Evolutionary conservation across 2,113 vertebrate genomes (phyloP), one percentile per base, ranked within the genome.

Genomic region (Spea multiplicata): DNA sequence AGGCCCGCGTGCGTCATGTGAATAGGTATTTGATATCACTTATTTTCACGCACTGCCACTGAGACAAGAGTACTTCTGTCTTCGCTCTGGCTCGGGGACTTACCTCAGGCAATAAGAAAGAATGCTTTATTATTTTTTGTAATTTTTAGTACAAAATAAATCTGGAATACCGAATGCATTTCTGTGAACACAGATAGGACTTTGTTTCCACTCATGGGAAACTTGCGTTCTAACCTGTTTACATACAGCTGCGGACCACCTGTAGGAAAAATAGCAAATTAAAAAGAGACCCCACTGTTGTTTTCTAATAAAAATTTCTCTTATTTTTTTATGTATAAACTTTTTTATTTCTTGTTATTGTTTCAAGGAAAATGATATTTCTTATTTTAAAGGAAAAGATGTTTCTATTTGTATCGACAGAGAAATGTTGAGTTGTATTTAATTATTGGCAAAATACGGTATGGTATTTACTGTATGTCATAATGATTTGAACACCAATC

Each of bases 261-360:
- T 97, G 94, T 94, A 94, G 95, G 92, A 94, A 93, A 94, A 94
- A 92, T 95, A 94, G 95, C 95, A 94, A 95, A 96, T 96, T 94
- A 96, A 90, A 90, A 89, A 93, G 92, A 92, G 88, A 90, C 92
- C 95, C 93, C 90, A 93, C 94, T 94, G 96, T 90, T 95, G 91
- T 90, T 85, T 72, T 47, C 89, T 91, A 88, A 91, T 91, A 94
- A 64, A 67, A 64, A 44, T 8, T 44, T 45, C 13, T 66, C 90
- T 91, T 88, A 88, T 91, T 94, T 94, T 93, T 92, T 89, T 92
- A 16, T 64, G 93, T 86, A 92, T 59, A 7, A 16, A 6, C 4
- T 64, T 30, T 30, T 64, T 64, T 64, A 30, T 30, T 30, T 30
- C 30, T 30, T 30, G 30, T 30, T 30, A 30, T 30, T 30, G 30